Conservation (phyloP, 2,797 vertebrate species). For the Jordanella pulchra region DNA sequence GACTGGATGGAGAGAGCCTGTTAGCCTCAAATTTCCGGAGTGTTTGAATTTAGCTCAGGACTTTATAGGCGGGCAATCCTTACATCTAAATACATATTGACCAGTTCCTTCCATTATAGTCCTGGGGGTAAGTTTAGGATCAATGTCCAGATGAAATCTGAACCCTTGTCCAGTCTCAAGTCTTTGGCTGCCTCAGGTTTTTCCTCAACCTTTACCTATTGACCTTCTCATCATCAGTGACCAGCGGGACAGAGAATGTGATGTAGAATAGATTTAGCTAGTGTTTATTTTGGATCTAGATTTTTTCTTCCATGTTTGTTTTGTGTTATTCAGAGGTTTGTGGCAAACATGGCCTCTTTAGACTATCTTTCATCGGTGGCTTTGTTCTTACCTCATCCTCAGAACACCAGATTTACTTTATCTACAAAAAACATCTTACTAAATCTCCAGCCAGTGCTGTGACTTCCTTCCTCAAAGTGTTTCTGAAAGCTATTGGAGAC, state of each 20-base stretch:
- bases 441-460: too few species aligned
- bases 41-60: neutral
- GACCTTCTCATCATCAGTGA: neutral
- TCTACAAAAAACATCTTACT: too few species aligned
- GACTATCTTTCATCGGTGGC: too few species aligned
- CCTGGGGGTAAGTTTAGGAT: neutral
- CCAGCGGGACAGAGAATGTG: too few species aligned
- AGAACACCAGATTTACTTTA: too few species aligned
- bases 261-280: neutral
- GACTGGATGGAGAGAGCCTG: neutral
- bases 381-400: too few species aligned
- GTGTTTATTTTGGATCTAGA: neutral
- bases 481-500: too few species aligned
- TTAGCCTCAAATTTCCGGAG: too few species aligned
- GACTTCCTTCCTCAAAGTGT: too few species aligned
- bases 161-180: neutral
- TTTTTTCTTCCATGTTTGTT: neutral
- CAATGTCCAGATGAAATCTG: neutral
- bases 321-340: too few species aligned
- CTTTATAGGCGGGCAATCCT: neutral
- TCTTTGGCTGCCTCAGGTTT: neutral
- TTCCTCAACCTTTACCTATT: neutral
- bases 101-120: neutral
- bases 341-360: too few species aligned
- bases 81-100: neutral